A percentile compares a stretch with the other conserved stretches of the same genome.
Evolutionary conservation across 2,113 vertebrate species (phyloP).

Genomic region (Amia ocellicauda): DNA sequence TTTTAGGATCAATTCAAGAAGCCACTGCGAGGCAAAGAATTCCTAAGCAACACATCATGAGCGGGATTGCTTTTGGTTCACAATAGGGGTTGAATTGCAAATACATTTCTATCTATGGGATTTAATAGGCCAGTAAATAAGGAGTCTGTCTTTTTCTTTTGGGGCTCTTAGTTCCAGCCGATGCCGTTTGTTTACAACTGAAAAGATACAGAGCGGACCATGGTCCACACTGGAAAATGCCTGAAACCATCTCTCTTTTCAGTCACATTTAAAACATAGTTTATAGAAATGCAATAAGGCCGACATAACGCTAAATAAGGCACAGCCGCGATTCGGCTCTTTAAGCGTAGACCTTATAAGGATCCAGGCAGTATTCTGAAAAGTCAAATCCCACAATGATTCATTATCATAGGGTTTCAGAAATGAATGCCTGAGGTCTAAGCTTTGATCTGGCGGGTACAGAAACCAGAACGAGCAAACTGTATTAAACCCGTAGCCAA

Average conservation of each 20-base stretch:
- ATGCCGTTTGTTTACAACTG: background rate
- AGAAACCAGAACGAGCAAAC: constrained; percentile 5
- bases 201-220: background rate
- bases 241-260: background rate
- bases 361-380: constrained; percentile 28
- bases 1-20: too few species aligned
- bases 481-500: background rate
- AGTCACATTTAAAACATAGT: background rate
- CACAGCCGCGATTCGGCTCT: constrained; percentile 6
- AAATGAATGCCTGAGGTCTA: background rate
- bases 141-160: background rate
- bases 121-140: background rate
- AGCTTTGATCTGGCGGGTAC: constrained; percentile 14
- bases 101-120: constrained; percentile 27
- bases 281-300: constrained; percentile 6
- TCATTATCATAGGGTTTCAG: constrained; percentile 1
- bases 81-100: too few species aligned
- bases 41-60: too few species aligned
- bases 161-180: background rate
- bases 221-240: background rate
- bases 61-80: too few species aligned
- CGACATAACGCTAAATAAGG: constrained; percentile 48
- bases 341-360: constrained; percentile 48
- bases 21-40: too few species aligned
- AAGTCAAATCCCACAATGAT: constrained; percentile 7